A percentile compares a stretch with the other conserved stretches of the same genome.
Evolutionary conservation across 2,797 vertebrate species (phyloP).

Genomic region (Phataginus tetradactyla): DNA sequence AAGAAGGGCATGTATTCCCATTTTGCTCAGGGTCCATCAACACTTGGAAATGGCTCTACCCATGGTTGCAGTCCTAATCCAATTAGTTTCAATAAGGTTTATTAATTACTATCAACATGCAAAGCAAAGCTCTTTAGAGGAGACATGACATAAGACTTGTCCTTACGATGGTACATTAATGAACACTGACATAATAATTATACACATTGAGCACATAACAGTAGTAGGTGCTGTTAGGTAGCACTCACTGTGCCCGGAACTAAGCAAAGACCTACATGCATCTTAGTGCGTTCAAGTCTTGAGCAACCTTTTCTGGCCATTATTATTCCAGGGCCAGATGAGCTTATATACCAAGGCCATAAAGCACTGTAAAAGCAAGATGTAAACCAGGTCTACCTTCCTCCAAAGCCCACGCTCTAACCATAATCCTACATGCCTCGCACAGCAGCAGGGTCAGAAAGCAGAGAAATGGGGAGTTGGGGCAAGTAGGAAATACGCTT

Average conservation of each 20-base stretch:
- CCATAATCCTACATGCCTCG: not conserved
- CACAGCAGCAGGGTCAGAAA: not conserved
- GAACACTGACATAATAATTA: not conserved
- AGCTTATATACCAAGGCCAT: not conserved
- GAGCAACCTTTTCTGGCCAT: not conserved
- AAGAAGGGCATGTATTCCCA: not conserved
- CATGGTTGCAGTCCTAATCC: not conserved
- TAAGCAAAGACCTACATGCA: not conserved
- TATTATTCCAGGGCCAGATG: not conserved
- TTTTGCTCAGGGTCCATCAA: not conserved
- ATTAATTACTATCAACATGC: not conserved
- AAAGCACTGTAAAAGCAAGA: not conserved
- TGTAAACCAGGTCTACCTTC: not conserved
- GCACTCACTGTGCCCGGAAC: not conserved
- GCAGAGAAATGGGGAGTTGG: not conserved
- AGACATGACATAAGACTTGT: not conserved
- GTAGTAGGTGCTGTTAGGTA: not conserved
- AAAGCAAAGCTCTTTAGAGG: not conserved
- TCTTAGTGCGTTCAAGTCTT: not conserved
- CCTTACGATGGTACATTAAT: not conserved
- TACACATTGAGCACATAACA: not conserved
- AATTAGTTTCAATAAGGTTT: slow-evolving; percentile 27
- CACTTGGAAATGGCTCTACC: not conserved
- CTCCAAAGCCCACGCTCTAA: not conserved
- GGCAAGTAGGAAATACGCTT: not conserved